Conservation (phyloP, 2,113 vertebrate species). For the Hemicordylus capensis region DNA sequence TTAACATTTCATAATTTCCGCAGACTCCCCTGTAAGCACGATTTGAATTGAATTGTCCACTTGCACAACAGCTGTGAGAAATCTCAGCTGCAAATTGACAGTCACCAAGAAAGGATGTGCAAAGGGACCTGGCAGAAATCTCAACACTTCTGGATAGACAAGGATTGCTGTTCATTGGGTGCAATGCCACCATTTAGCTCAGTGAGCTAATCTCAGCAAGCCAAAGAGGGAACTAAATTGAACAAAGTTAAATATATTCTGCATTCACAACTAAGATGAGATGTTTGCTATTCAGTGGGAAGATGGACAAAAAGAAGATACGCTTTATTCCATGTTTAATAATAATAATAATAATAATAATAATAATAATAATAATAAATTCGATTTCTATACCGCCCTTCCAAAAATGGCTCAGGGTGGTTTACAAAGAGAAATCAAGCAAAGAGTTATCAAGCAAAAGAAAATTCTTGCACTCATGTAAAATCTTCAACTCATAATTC, state of each 20-base stretch:
- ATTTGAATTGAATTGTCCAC: conserved; percentile 36
- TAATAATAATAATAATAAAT: too few relatives aligned
- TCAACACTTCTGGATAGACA: conserved; percentile 9
- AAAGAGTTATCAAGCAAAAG: background rate
- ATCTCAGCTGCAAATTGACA: conserved; percentile 24
- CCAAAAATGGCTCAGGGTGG: too few relatives aligned
- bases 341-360: too few relatives aligned
- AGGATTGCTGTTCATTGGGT: conserved; percentile 23
- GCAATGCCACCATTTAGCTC: conserved; percentile 38
- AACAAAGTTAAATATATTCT: background rate
- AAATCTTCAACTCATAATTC: background rate
- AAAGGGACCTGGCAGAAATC: conserved; percentile 12
- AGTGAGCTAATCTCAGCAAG: background rate
- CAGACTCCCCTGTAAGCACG: conserved; percentile 23
- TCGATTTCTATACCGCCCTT: too few relatives aligned
- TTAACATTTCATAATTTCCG: conserved; percentile 43
- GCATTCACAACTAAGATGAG: background rate
- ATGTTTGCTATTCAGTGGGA: background rate
- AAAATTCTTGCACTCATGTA: background rate
- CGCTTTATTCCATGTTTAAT: background rate
- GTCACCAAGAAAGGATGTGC: conserved; percentile 19
- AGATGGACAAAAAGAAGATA: background rate
- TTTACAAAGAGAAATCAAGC: too few relatives aligned
- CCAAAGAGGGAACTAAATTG: conserved; percentile 5
- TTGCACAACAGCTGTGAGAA: conserved; percentile 39